These are phyloP conservation scores for Morphnarchus princeps DNA, from an alignment of 2,113 vertebrate genomes.

Conservation along the genomic window DNA sequence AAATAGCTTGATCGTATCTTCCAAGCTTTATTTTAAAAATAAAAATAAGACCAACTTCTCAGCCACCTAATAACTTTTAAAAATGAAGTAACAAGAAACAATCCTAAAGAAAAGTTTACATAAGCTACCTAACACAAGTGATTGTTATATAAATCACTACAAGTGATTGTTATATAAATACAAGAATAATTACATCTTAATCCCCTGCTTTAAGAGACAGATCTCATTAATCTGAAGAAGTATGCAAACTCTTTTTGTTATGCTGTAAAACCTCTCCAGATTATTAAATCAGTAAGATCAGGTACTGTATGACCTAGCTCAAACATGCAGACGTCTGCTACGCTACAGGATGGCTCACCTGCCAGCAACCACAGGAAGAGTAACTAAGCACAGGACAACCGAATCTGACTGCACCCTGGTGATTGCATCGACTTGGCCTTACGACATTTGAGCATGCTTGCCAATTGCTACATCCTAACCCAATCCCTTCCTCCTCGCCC, in stretches of 20 bases:
- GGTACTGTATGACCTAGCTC: neutral
- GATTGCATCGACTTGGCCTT: neutral
- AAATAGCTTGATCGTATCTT: neutral
- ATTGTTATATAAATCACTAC: neutral
- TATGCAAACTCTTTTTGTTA: neutral
- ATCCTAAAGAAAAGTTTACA: neutral
- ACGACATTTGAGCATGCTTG: neutral
- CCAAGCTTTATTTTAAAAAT: neutral
- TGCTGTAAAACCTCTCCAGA: neutral
- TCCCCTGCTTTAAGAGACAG: neutral
- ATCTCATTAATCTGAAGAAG: neutral
- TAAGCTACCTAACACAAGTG: neutral
- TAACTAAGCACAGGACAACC: neutral
- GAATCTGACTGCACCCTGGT: neutral
- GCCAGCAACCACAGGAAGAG: slow-evolving; percentile 7
- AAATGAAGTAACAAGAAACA: neutral
- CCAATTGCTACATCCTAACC: neutral
- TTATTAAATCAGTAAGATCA: neutral
- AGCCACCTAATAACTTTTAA: neutral
- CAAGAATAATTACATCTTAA: slow-evolving; percentile 5
- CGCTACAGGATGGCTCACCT: neutral
- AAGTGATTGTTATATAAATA: neutral
- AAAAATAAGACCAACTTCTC: neutral
- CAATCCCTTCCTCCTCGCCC: neutral
- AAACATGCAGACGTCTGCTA: neutral